These are phyloP conservation scores for Mechanitis messenoides DNA, from an alignment of 2,888 invertebrate species.

Conservation along the genomic window DNA sequence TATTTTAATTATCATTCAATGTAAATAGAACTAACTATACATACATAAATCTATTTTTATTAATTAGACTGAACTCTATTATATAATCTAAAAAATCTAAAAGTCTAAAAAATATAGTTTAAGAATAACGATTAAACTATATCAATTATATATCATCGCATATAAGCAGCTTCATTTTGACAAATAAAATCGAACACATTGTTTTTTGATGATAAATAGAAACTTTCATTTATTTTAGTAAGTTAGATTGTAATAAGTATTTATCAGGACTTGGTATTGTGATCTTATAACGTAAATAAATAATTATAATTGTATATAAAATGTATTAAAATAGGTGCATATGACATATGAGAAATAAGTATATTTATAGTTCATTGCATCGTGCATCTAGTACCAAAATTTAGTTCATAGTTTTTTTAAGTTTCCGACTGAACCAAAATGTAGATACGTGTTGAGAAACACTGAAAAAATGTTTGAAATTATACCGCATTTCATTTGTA, in stretches of 20 bases:
- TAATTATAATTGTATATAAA: conserved; percentile 2
- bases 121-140: too few relatives aligned
- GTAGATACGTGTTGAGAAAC: conserved; percentile 60
- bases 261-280: too few relatives aligned
- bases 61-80: conserved; percentile 32
- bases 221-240: too few relatives aligned
- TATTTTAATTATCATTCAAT: conserved; percentile 28
- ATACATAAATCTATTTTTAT: conserved; percentile 22
- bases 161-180: too few relatives aligned
- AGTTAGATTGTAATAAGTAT: too few relatives aligned
- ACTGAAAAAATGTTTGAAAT: conserved; percentile 50
- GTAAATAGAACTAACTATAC: conserved; percentile 17
- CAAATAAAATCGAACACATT: too few relatives aligned
- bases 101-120: too few relatives aligned
- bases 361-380: conserved; percentile 6
- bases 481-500: conserved; percentile 30
- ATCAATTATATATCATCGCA: too few relatives aligned
- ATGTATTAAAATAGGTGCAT: conserved; percentile 4
- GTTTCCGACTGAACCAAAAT: conserved; percentile 77
- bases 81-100: too few relatives aligned
- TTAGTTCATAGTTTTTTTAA: conserved; percentile 61
- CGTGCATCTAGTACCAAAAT: conserved; percentile 64
- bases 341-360: not conserved
- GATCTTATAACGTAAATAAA: too few relatives aligned
- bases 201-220: too few relatives aligned